Base-by-base conservation (phyloP, 2,113 vertebrate species). In the Silurus asotus region DNA sequence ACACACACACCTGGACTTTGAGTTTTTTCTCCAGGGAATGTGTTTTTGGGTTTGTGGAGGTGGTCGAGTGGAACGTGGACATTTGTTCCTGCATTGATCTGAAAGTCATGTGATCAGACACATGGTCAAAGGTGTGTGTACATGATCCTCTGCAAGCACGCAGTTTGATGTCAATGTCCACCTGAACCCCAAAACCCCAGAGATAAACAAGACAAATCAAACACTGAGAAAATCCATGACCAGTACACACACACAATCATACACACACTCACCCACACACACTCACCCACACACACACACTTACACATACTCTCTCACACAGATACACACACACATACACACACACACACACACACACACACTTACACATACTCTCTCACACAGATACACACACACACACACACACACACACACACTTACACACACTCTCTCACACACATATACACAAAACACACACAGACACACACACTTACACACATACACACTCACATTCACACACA, bases 91-190 rank as follows among this genome's bases (percentile, higher is more conserved):
- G 72, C n/a, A 93, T 88, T 0, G 8, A 8, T 28, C 77, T 49
- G 14, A 90, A 91, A 49, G 48, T 17, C 8, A 23, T 15, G 2
- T 86, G 88, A 88, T 92, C 86, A 2, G 92, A 25, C 0, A 28
- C 25, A 89, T 93, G 91, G 0, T 82, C 82, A 3, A 88, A 37
- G 23, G 65, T 86, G 5, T 80, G 87, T 11, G 45, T 81, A 76
- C 95, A 96, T 49, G 95, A 94, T 0, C 95, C 95, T 0, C 5
- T 55, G 74, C 95, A 96, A 25, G 92, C 56, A 65, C 93, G 89
- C 15, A 96, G 88, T 88, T 92, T 94, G 55, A 95, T 92, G 88
- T 94, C 93, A 69, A 93, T 59, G 81, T 95, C 94, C 88, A 96
- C 94, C 95, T 96, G 86, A 20, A 78, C 11, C 55, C 59, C 72